phyloP scores from a whole-genome alignment of 2,888 invertebrate genomes.

The Erebia epiphron region DNA sequence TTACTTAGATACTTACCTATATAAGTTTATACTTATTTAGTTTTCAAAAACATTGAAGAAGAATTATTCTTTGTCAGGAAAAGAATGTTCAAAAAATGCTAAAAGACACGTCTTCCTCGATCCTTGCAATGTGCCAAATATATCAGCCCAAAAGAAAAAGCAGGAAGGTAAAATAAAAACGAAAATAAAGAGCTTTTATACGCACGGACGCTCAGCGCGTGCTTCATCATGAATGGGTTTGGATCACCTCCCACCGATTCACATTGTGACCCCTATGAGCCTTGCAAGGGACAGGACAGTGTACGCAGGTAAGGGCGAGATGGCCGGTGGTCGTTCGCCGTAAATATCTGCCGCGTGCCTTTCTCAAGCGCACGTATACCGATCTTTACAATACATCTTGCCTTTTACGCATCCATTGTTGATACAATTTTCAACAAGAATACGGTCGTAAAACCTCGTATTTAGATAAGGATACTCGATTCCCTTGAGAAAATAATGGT shows the following conservation, averaged over 20 bases:
- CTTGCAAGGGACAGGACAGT: conserved; percentile 49
- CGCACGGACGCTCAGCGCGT: conserved; percentile 45
- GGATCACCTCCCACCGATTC: conserved; percentile 47
- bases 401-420: conserved; percentile 19
- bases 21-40: too few relatives aligned
- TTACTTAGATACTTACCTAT: too few relatives aligned
- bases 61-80: too few relatives aligned
- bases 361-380: conserved; percentile 19
- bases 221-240: conserved; percentile 57
- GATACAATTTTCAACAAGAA: conserved; percentile 18
- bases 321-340: conserved; percentile 42
- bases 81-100: too few relatives aligned
- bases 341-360: conserved; percentile 27
- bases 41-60: too few relatives aligned
- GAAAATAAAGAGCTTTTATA: conserved; percentile 38
- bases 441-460: conserved; percentile 5
- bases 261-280: conserved; percentile 51
- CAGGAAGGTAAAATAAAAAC: conserved; percentile 34
- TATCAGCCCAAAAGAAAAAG: conserved; percentile 5
- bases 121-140: conserved; percentile 14
- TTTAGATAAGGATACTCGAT: conserved; percentile 1
- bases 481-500: conserved; percentile 3
- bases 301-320: conserved; percentile 56
- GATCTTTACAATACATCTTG: conserved; percentile 16
- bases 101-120: background rate